Conservation (phyloP, 2,888 invertebrate genomes). For the Drosophila koepferae region DNA sequence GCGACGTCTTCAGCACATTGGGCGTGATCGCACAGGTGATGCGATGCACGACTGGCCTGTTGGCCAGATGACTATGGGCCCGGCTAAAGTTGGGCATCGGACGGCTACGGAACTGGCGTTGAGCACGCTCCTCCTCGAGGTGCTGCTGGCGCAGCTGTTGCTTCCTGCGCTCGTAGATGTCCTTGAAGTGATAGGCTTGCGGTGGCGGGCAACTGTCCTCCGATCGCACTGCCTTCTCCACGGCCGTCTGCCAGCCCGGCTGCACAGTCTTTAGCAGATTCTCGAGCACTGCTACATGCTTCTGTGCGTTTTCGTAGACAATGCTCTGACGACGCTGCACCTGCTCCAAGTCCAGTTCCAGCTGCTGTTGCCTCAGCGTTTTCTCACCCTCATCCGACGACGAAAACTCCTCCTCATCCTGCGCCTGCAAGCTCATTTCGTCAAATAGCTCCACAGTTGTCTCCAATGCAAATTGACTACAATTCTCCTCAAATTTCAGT, state of each 20-base stretch:
- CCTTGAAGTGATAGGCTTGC: conserved; percentile 65
- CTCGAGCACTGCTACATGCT: conserved; percentile 24
- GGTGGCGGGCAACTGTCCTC: conserved; percentile 5
- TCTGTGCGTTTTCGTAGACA: conserved; percentile 27
- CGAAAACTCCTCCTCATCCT: not conserved
- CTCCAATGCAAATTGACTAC: not conserved
- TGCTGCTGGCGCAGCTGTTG: conserved; percentile 27
- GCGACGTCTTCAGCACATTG: conserved; percentile 63
- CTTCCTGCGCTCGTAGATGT: conserved; percentile 61
- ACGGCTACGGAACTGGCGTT: conserved; percentile 69
- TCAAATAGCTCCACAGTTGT: conserved; percentile 12
- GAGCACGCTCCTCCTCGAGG: conserved; percentile 42
- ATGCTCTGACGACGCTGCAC: conserved; percentile 27
- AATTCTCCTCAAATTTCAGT: conserved; percentile 22
- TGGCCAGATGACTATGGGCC: conserved; percentile 44
- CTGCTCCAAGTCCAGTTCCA: conserved; percentile 16
- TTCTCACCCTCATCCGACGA: not conserved
- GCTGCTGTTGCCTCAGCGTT: not conserved
- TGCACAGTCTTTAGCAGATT: conserved; percentile 19
- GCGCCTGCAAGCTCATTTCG: not conserved
- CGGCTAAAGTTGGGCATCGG: conserved; percentile 70
- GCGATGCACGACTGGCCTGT: conserved; percentile 39
- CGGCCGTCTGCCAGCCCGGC: conserved; percentile 15
- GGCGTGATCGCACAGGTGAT: conserved; percentile 61
- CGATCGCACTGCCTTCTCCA: not conserved